phyloP scores from a whole-genome alignment of 2,888 invertebrate genomes.

The Tinea pellionella region DNA sequence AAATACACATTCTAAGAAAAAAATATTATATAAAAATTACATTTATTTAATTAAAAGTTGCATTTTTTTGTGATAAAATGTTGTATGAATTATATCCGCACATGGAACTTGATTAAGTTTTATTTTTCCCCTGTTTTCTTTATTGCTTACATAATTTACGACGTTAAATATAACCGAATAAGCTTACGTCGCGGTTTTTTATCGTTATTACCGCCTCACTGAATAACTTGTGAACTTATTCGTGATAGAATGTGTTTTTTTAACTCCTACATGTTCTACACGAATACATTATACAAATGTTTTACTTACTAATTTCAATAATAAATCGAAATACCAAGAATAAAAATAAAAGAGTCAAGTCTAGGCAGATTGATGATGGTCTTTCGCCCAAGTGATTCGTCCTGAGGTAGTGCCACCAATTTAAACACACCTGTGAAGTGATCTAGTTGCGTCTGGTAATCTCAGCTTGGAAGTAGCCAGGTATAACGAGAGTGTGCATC shows the following conservation, averaged over 20 bases:
- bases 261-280: neutral
- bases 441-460: too few species aligned
- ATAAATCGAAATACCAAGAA: too few species aligned
- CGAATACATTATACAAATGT: neutral
- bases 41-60: neutral
- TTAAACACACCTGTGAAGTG: too few species aligned
- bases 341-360: too few species aligned
- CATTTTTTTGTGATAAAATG: neutral
- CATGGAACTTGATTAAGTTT: neutral
- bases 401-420: too few species aligned
- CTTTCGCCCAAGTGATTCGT: too few species aligned
- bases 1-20: too few species aligned
- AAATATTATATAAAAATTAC: too few species aligned
- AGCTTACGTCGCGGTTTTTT: neutral
- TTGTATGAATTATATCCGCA: neutral
- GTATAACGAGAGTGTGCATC: too few species aligned
- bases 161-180: neutral
- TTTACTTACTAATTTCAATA: too few species aligned
- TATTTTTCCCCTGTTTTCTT: neutral
- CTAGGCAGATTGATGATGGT: too few species aligned
- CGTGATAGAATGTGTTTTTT: neutral
- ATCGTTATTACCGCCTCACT: neutral
- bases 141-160: neutral
- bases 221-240: neutral
- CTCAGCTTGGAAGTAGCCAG: too few species aligned